Conservation (phyloP, 92 coral and sea anemone species). For the Zoanthus sociatus region DNA sequence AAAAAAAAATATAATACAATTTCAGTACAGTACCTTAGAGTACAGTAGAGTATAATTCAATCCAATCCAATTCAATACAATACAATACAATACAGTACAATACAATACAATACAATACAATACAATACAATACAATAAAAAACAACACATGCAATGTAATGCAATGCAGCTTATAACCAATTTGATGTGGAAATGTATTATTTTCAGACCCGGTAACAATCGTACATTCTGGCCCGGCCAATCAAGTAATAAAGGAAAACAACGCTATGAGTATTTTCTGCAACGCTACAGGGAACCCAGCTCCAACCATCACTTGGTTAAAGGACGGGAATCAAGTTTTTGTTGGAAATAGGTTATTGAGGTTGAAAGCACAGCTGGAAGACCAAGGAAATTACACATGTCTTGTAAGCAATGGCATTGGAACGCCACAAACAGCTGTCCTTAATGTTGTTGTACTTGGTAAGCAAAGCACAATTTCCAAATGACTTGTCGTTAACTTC, state of each 20-base stretch:
- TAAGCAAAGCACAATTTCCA: background rate
- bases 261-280: conserved; percentile 47
- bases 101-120: too few species aligned
- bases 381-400: conserved; percentile 63
- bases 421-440: conserved; percentile 34
- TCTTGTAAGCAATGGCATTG: conserved; percentile 66
- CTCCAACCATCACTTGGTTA: conserved; percentile 62
- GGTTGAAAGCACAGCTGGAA: background rate
- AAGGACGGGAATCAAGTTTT: conserved; percentile 27
- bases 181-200: too few species aligned
- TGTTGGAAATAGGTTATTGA: conserved; percentile 10
- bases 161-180: background rate
- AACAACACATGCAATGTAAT: too few species aligned
- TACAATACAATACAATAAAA: too few species aligned
- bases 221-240: conserved; percentile 2
- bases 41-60: too few species aligned
- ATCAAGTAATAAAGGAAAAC: conserved; percentile 52
- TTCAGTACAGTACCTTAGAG: too few species aligned
- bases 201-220: conserved; percentile 26
- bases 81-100: too few species aligned
- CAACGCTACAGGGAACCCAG: conserved; percentile 71
- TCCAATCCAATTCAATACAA: too few species aligned
- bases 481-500: too few species aligned
- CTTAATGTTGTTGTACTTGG: conserved; percentile 49
- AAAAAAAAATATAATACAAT: too few species aligned